These are phyloP conservation scores for Agrenia bidenticulata DNA, from an alignment of 2,888 invertebrate genomes.

Conservation along the genomic window DNA sequence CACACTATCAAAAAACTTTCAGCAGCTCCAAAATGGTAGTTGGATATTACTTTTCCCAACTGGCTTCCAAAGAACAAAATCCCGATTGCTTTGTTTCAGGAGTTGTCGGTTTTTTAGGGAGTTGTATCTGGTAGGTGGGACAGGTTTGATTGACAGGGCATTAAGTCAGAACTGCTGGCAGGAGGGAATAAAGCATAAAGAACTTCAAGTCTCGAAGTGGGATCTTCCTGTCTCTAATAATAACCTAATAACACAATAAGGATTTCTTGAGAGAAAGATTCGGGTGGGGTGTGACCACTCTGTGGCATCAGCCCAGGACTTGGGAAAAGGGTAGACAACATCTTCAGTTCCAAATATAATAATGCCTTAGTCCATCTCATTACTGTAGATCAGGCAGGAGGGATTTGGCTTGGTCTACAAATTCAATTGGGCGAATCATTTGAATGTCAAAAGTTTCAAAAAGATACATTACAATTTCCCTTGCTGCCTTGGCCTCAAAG, in stretches of 20 bases:
- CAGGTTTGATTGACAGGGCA: conserved; percentile 41
- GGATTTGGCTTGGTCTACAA: no score
- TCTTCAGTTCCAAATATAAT: conserved; percentile 2
- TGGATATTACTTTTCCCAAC: no score
- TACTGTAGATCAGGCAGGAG: neutral
- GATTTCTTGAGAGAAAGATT: conserved; percentile 16
- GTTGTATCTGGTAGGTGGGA: neutral
- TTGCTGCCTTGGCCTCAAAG: neutral
- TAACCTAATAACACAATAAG: conserved; percentile 5
- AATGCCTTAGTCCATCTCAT: neutral
- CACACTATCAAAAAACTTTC: no score
- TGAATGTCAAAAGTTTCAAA: conserved; percentile 1
- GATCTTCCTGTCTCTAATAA: conserved; percentile 12
- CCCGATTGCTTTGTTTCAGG: no score
- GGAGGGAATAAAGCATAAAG: conserved; percentile 21
- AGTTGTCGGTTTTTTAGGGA: neutral
- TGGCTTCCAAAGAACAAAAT: no score
- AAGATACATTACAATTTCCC: conserved; percentile 13
- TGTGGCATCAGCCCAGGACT: neutral
- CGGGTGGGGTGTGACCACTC: conserved; percentile 27
- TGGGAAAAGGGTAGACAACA: neutral
- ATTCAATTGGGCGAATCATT: conserved; percentile 21
- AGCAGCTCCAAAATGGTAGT: no score
- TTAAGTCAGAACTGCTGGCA: conserved; percentile 34
- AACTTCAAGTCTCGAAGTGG: neutral